These are phyloP conservation scores for Formica selysi DNA, from an alignment of 1,140 invertebrate species.

Conservation along the genomic window DNA sequence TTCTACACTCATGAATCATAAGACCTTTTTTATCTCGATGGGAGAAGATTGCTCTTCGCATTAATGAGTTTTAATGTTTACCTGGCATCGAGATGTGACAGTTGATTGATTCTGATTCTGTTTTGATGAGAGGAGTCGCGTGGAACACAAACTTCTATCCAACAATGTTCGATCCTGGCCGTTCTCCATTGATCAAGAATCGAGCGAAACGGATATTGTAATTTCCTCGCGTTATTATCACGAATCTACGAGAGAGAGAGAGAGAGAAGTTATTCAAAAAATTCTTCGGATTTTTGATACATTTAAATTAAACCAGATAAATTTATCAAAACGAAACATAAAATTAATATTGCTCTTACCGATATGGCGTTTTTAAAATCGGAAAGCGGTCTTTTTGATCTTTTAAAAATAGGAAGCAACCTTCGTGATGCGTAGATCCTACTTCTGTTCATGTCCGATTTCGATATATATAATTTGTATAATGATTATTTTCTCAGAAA, in stretches of 20 bases:
- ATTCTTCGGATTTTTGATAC: not conserved
- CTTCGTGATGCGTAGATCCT: not conserved
- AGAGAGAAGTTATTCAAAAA: not conserved
- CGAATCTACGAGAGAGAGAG: not conserved
- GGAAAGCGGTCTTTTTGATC: not conserved
- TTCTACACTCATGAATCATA: not conserved
- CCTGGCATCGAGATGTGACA: slow-evolving; percentile 26
- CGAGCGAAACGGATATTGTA: slow-evolving; percentile 66
- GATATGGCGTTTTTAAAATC: not conserved
- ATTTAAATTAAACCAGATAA: not conserved
- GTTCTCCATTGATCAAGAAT: slow-evolving; percentile 59
- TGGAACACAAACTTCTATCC: slow-evolving; percentile 60
- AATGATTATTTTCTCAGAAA: not conserved
- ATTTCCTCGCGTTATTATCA: not conserved
- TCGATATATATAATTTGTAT: not conserved
- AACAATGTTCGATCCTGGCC: slow-evolving; percentile 43
- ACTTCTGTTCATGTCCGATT: slow-evolving; percentile 61
- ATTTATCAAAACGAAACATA: not conserved
- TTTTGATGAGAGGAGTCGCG: slow-evolving; percentile 43
- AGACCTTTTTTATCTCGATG: not conserved
- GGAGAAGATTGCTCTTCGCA: not conserved
- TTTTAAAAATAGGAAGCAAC: not conserved
- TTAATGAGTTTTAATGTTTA: not conserved
- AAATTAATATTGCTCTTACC: slow-evolving; percentile 23
- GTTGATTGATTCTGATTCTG: slow-evolving; percentile 28